A percentile compares a stretch with the other conserved stretches of the same genome.
phyloP scores from a whole-genome alignment of 2,797 vertebrate genomes.

The Telmatherina bonti region DNA sequence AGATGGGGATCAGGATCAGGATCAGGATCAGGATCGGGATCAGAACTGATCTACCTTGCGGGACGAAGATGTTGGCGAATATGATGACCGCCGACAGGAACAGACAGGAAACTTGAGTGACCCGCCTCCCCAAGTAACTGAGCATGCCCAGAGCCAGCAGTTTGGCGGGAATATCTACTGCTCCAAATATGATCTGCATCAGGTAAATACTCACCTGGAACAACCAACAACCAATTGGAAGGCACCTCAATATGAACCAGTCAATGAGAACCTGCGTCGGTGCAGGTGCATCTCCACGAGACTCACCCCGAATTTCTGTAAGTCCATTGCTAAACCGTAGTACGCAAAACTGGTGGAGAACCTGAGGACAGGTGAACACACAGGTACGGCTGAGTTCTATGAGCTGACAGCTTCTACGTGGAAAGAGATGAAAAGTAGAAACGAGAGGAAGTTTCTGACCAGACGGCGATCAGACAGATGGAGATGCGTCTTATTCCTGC shows the following conservation, averaged over 20 bases:
- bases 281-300: neutral
- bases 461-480: constrained; percentile 76
- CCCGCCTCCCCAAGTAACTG: constrained; percentile 76
- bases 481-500: constrained; percentile 80
- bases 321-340: constrained; percentile 85
- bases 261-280: no score
- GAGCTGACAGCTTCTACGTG: neutral
- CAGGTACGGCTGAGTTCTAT: neutral
- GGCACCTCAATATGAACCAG: neutral
- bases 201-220: constrained; percentile 82
- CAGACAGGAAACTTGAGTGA: constrained; percentile 77
- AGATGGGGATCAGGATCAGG: no score
- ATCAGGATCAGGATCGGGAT: neutral
- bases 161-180: constrained; percentile 84
- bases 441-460: constrained; percentile 63
- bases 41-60: constrained; percentile 71
- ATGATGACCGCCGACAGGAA: constrained; percentile 78
- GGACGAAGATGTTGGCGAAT: constrained; percentile 83
- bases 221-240: constrained; percentile 12
- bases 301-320: constrained; percentile 85
- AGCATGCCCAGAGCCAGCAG: constrained; percentile 76
- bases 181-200: constrained; percentile 85
- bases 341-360: constrained; percentile 85
- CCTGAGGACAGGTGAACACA: constrained; percentile 58
- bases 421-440: neutral